These are phyloP conservation scores for Gymnarchus niloticus DNA, from an alignment of 2,113 vertebrate species.

Conservation along the genomic window DNA sequence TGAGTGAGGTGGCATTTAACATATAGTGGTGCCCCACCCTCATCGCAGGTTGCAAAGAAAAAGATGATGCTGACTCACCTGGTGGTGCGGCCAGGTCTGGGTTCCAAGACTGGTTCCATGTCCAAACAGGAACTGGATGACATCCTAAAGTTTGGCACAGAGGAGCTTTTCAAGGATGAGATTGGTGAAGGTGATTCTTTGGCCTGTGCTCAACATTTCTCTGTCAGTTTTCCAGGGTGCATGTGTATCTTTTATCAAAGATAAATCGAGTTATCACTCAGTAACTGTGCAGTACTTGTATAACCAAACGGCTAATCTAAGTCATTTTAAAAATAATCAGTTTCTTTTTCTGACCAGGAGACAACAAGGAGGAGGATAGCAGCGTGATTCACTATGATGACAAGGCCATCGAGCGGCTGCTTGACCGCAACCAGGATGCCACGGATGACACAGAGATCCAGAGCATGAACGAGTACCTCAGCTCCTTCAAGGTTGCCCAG, in stretches of 20 bases:
- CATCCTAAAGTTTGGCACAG: constrained; percentile 96
- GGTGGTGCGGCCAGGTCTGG: constrained; percentile 90
- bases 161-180: constrained; percentile 93
- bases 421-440: constrained; percentile 91
- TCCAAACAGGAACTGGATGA: constrained; percentile 97
- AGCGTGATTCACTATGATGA: constrained; percentile 98
- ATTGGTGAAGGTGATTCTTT: constrained; percentile 69
- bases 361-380: constrained; percentile 93
- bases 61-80: constrained; percentile 99
- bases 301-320: background rate
- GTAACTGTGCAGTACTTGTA: too few relatives aligned
- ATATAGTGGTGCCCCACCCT: background rate
- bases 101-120: constrained; percentile 97
- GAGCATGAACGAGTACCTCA: constrained; percentile 98
- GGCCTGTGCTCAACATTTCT: too few relatives aligned
- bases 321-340: background rate
- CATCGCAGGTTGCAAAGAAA: constrained; percentile 84
- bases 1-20: background rate
- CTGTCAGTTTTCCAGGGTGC: too few relatives aligned
- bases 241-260: too few relatives aligned
- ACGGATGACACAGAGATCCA: constrained; percentile 93
- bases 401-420: constrained; percentile 82
- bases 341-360: constrained; percentile 54
- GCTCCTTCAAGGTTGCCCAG: constrained; percentile 96
- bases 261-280: too few relatives aligned